Evolutionary conservation across 2,113 vertebrate species (phyloP), one percentile per base, ranked within the genome.

Genomic region (Lagopus leucura): DNA sequence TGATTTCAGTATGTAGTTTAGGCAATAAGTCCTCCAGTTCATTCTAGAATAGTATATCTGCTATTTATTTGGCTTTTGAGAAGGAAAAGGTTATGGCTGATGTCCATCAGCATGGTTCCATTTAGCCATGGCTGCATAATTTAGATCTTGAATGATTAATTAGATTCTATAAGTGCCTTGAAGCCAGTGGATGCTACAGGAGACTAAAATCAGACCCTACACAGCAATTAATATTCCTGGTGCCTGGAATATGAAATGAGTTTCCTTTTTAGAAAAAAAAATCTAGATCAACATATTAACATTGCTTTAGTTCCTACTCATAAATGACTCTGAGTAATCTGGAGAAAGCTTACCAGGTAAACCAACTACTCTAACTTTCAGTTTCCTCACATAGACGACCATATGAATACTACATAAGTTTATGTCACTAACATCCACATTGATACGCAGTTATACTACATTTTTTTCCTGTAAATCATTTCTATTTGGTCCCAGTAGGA

Each of bases 11-110:
- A 90, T 87, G 72, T 50, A 77, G 48, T 14, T 22, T 78, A 78
- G 77, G 77, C 63, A 86, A 88, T 73, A 86, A 88, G 63, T 83
- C 92, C 79, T 90, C 88, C 67, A 69, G 52, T 90, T 84, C 34
- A 69, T 78, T 91, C 61, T 12, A 4, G 63, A 96, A 79, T 75
- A 0, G 0, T 66, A 2, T 25, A 55, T 78, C 57, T 79, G 70
- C 77, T 88, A 61, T 66, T 89, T 88, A 66, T 79, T 74, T 90
- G 74, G 89, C 65, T 88, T 89, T 52, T 58, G 64, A 24, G 71
- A 86, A 89, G 60, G 58, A 79, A 91, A 74, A 86, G 47, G 32
- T 89, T 94, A 70, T 0, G 1, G 67, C 16, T 67, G 72, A 60
- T 30, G 36, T 89, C 71, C 45, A 80, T 77, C 67, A 85, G 19